A percentile compares a stretch with the other conserved stretches of the same genome.
phyloP scores from a whole-genome alignment of 2,888 invertebrate species.

The Pandemis cinnamomeana region DNA sequence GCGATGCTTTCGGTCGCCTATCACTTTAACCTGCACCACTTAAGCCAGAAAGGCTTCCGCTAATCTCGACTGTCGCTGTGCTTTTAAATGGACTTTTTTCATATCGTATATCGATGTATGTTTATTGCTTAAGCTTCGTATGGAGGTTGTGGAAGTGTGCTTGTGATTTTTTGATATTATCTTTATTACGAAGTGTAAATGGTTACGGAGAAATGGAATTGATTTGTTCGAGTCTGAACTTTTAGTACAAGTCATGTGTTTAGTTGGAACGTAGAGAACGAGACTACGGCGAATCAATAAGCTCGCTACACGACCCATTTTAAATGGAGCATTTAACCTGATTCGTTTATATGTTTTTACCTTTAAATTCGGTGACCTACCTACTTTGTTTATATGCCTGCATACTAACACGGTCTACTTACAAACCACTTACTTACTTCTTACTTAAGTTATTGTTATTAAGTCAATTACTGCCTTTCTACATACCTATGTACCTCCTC shows the following conservation, averaged over 20 bases:
- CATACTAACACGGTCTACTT: constrained; percentile 7
- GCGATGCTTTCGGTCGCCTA: constrained; percentile 71
- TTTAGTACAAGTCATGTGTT: constrained; percentile 15
- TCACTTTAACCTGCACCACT: constrained; percentile 75
- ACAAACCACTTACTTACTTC: too few species aligned
- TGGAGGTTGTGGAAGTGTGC: constrained; percentile 10
- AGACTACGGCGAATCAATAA: constrained; percentile 7
- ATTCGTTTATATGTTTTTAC: constrained; percentile 12
- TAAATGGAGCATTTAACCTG: constrained; percentile 7
- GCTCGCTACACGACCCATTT: constrained; percentile 8
- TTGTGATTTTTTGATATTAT: constrained; percentile 26
- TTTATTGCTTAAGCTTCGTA: constrained; percentile 8
- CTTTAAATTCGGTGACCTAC: constrained; percentile 7
- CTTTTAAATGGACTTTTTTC: constrained; percentile 51
- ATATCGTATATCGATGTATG: constrained; percentile 40
- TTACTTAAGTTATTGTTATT: background rate
- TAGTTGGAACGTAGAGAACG: constrained; percentile 8
- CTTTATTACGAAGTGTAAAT: constrained; percentile 14
- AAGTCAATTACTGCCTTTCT: constrained; percentile 7
- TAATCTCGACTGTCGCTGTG: constrained; percentile 53
- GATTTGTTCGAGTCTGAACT: constrained; percentile 4
- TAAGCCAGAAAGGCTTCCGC: constrained; percentile 67
- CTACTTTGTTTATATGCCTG: constrained; percentile 6
- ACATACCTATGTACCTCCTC: background rate
- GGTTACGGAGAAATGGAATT: constrained; percentile 18